Conservation (phyloP, 1,140 invertebrate genomes). For the Drepana arcuata region DNA sequence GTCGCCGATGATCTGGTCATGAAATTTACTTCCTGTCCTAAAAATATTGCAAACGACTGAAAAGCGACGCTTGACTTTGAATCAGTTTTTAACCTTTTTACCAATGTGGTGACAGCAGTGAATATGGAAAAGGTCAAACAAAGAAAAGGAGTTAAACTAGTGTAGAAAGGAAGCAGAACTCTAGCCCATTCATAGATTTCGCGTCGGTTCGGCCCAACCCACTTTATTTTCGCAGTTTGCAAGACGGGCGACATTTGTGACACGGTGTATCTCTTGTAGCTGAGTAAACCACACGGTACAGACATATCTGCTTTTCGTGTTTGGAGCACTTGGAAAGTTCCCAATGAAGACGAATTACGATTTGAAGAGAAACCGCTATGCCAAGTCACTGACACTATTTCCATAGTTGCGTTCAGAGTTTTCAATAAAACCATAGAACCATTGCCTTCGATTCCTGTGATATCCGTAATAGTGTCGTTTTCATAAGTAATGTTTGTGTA, state of each 20-base stretch:
- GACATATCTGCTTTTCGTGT: slow-evolving; percentile 27
- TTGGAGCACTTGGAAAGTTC: slow-evolving; percentile 19
- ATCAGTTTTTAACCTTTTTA: slow-evolving; percentile 8
- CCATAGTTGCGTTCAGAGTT: slow-evolving; percentile 26
- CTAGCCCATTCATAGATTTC: slow-evolving; percentile 38
- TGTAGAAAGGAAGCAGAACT: slow-evolving; percentile 31
- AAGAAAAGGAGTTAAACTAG: slow-evolving; percentile 20
- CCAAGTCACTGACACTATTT: slow-evolving; percentile 14
- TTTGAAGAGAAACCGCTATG: slow-evolving; percentile 6
- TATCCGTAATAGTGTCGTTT: slow-evolving; percentile 13
- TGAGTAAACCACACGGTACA: slow-evolving; percentile 21
- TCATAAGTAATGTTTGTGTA: slow-evolving; percentile 17
- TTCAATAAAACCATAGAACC: slow-evolving; percentile 21
- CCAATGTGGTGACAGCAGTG: slow-evolving; percentile 9
- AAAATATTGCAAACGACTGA: slow-evolving; percentile 24
- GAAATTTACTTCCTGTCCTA: slow-evolving; percentile 28
- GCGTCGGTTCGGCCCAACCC: slow-evolving; percentile 28
- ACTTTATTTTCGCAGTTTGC: slow-evolving; percentile 21
- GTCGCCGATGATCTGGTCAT: slow-evolving; percentile 23
- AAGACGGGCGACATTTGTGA: slow-evolving; percentile 23
- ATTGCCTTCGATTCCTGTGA: slow-evolving; percentile 29
- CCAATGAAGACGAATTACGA: slow-evolving; percentile 15
- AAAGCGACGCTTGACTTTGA: slow-evolving; percentile 16
- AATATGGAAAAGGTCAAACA: slow-evolving; percentile 19
- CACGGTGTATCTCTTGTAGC: slow-evolving; percentile 12